Percentiles rank a stretch among this genome's conserved stretches.
Conservation (phyloP, 2,113 vertebrate species). For the Platichthys stellatus region DNA sequence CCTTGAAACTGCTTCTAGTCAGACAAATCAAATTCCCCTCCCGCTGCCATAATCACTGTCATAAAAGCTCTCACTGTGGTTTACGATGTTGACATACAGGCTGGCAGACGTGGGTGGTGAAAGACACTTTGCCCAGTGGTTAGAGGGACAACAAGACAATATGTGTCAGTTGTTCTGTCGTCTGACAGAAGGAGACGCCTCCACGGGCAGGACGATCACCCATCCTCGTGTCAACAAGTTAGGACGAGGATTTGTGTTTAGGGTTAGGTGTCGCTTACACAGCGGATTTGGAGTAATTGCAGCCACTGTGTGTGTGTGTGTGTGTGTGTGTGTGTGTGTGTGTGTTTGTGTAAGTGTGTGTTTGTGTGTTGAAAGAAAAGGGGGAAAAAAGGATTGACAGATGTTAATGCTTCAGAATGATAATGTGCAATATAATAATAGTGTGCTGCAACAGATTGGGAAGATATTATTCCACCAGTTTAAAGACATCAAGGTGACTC, state of each 20-base stretch:
- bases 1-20: background rate
- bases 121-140: background rate
- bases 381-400: slow-evolving; percentile 9
- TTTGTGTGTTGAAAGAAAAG: too few species aligned
- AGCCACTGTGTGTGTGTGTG: too few species aligned
- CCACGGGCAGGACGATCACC: too few species aligned
- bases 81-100: slow-evolving; percentile 17
- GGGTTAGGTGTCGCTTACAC: background rate
- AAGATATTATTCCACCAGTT: slow-evolving; percentile 33
- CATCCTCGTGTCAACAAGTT: slow-evolving; percentile 11
- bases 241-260: slow-evolving; percentile 5
- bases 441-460: slow-evolving; percentile 19
- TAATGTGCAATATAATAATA: background rate
- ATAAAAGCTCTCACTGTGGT: background rate
- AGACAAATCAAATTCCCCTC: slow-evolving; percentile 29
- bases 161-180: background rate
- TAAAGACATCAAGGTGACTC: slow-evolving; percentile 17
- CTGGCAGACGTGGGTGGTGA: background rate
- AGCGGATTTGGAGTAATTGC: background rate
- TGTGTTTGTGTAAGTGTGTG: too few species aligned
- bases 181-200: slow-evolving; percentile 8
- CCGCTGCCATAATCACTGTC: slow-evolving; percentile 13
- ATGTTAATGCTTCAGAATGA: slow-evolving; percentile 14
- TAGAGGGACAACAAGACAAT: slow-evolving; percentile 3
- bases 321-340: too few species aligned